Conservation (phyloP, 1,140 invertebrate species). For the Diabrotica undecimpunctata region DNA sequence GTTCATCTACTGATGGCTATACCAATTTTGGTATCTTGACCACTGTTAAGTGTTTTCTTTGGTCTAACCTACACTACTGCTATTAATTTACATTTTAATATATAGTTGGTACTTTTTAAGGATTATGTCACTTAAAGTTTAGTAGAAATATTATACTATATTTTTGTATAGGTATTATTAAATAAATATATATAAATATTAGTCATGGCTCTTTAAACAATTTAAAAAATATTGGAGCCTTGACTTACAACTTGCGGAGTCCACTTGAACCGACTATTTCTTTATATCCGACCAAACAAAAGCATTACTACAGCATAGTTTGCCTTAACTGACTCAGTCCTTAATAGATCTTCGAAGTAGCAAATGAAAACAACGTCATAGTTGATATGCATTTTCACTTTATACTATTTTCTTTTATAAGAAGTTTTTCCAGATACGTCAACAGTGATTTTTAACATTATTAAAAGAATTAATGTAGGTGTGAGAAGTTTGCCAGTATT, state of each 20-base stretch:
- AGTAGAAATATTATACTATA: slow-evolving; percentile 60
- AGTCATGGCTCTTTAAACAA: slow-evolving; percentile 25
- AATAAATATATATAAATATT: slow-evolving; percentile 25
- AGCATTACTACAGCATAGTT: not conserved
- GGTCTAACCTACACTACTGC: slow-evolving; percentile 38
- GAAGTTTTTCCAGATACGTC: too few relatives aligned
- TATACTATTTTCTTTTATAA: not conserved
- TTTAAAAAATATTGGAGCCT: slow-evolving; percentile 22
- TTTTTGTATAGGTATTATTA: slow-evolving; percentile 38
- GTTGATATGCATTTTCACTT: slow-evolving; percentile 4
- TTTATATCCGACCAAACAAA: not conserved
- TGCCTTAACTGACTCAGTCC: not conserved
- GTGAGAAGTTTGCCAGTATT: too few relatives aligned
- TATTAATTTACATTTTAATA: slow-evolving; percentile 46
- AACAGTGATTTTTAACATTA: too few relatives aligned
- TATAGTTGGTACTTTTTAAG: slow-evolving; percentile 62
- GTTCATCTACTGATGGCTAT: slow-evolving; percentile 16
- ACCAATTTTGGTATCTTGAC: slow-evolving; percentile 29
- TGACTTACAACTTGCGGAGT: slow-evolving; percentile 4
- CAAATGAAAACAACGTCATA: slow-evolving; percentile 4
- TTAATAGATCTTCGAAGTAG: not conserved
- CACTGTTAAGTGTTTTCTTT: slow-evolving; percentile 26
- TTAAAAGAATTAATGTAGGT: too few relatives aligned
- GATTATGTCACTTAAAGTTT: slow-evolving; percentile 58
- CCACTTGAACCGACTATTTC: slow-evolving; percentile 3